Base-by-base conservation (phyloP, 2,797 vertebrate genomes). In the Coracias cyanogaster region DNA sequence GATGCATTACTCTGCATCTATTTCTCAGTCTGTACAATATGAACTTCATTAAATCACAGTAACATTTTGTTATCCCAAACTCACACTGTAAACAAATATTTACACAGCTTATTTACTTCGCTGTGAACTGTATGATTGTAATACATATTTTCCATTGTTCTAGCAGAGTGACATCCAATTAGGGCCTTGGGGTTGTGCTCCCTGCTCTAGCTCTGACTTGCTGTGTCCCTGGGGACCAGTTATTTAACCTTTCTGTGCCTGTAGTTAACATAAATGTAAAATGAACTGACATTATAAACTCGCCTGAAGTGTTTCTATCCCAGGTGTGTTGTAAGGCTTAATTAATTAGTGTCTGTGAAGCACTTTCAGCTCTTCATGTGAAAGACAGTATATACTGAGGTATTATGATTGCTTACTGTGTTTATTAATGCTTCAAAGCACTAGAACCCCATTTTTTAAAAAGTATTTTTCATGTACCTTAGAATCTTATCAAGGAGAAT, bases 311-410 rank as follows among this genome's bases (percentile, higher is more conserved):
- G 26, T 74, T 94, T 94, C 60, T 43, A 86, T 86, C 92, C 92
- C 90, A 87, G 64, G 83, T 84, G 70, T 84, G 60, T 76, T 86
- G 86, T 96, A 94, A 82, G 35, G 28, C 33, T 94, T 94, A 92
- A 94, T 95, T 93, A 95, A 93, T 84, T 76, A 80, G 25, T n/a
- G 35, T 41, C 78, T 84, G 43, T 84, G 64, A 94, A 91, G 41
- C 49, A 87, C 33, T 88, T 85, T 28, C 71, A 91, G 49, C 31
- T 90, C 70, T 61, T 77, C 54, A 55, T 14, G 9, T 67, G 48
- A 82, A 94, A 94, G 55, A 48, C 28, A 57, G 10, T 18, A n/a
- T 49, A 51, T 70, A 45, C 25, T 57, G 51, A 95, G 60, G 18
- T 37, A 62, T 12, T 82, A 22, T 12, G 15, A 89, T 41, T 39